A percentile compares a stretch with the other conserved stretches of the same genome.
Conservation (phyloP, 2,888 invertebrate genomes). For the Scaptomyza polygonia region DNA sequence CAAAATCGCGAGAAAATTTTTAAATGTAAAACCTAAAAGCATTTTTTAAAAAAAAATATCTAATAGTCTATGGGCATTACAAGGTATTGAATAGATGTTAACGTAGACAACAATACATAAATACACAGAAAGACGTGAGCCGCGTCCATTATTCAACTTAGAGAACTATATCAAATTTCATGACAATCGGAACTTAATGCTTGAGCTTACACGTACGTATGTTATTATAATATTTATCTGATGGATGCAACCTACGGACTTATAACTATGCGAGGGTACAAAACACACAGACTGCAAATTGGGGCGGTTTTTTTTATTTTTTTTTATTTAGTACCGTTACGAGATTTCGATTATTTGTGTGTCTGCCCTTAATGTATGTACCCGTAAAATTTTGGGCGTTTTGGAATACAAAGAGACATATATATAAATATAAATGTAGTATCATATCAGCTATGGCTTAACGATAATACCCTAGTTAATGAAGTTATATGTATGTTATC, state of each 20-base stretch:
- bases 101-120: conserved; percentile 19
- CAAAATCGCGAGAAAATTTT: conserved; percentile 14
- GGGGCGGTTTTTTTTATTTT: not conserved
- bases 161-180: conserved; percentile 7
- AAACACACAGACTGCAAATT: conserved; percentile 1
- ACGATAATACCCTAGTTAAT: conserved; percentile 37
- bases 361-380: not conserved
- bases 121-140: conserved; percentile 16
- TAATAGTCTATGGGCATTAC: conserved; percentile 22
- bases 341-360: not conserved
- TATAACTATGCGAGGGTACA: conserved; percentile 13
- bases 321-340: not conserved
- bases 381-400: not conserved
- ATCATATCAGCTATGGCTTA: conserved; percentile 42
- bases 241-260: conserved; percentile 11
- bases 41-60: not conserved
- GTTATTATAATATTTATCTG: not conserved
- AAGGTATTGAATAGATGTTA: conserved; percentile 20
- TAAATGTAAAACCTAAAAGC: not conserved
- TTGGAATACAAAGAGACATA: conserved; percentile 29
- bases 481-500: conserved; percentile 20
- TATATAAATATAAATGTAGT: not conserved
- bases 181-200: conserved; percentile 18
- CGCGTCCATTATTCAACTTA: conserved; percentile 15
- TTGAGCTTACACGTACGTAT: conserved; percentile 23